phyloP scores from a whole-genome alignment of 1,140 invertebrate species.

The Caenorhabditis brenneri region DNA sequence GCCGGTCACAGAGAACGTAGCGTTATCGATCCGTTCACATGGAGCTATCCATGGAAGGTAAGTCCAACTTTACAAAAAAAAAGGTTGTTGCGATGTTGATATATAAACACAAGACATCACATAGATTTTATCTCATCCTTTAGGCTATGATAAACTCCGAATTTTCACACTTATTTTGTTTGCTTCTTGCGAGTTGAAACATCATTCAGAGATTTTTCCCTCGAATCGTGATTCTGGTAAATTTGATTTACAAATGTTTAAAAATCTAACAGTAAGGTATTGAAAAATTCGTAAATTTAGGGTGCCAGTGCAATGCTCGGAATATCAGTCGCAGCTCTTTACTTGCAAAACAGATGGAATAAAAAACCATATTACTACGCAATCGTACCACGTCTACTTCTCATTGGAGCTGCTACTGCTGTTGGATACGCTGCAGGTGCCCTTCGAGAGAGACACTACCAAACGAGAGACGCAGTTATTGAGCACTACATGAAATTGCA shows the following conservation, averaged over 20 bases:
- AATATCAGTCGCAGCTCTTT: constrained; percentile 27
- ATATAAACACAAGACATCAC: too few species aligned
- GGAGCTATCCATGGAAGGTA: constrained; percentile 62
- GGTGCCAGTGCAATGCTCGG: constrained; percentile 49
- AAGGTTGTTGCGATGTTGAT: too few species aligned
- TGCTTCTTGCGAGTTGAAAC: too few species aligned
- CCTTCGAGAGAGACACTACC: constrained; percentile 62
- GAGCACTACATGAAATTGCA: constrained; percentile 66
- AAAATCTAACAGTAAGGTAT: not conserved
- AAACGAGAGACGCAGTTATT: constrained; percentile 63
- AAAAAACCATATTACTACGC: constrained; percentile 67
- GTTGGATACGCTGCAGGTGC: constrained; percentile 60
- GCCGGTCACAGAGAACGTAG: constrained; percentile 45
- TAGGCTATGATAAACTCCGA: too few species aligned
- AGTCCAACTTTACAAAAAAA: too few species aligned
- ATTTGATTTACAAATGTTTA: too few species aligned
- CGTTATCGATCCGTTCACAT: constrained; percentile 67
- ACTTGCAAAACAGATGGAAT: constrained; percentile 59
- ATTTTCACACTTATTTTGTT: too few species aligned
- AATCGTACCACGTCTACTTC: constrained; percentile 55
- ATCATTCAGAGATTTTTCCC: too few species aligned
- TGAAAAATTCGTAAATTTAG: not conserved
- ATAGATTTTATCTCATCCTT: too few species aligned
- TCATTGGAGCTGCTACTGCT: constrained; percentile 43
- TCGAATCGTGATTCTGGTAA: too few species aligned